phyloP scores from a whole-genome alignment of 1,140 invertebrate species.

The Cotesia glomerata region DNA sequence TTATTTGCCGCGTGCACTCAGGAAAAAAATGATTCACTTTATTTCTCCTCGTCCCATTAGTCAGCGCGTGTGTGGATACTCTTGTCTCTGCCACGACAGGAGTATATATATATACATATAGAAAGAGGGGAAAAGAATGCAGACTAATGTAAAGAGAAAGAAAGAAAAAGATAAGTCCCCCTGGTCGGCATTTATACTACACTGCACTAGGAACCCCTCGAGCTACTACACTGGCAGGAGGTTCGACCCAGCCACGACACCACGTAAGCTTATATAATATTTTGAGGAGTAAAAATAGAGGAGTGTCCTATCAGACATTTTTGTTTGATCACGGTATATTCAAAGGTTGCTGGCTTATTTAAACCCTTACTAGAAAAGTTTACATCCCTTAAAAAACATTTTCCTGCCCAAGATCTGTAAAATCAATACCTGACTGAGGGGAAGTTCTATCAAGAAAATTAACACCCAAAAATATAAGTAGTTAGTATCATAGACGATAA shows the following conservation, averaged over 20 bases:
- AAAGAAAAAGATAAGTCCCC: slow-evolving; percentile 28
- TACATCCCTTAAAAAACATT: too few species aligned
- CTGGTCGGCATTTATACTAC: slow-evolving; percentile 36
- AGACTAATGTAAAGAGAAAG: slow-evolving; percentile 8
- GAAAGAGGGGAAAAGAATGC: slow-evolving; percentile 17
- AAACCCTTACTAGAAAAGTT: too few species aligned
- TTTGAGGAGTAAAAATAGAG: slow-evolving; percentile 30
- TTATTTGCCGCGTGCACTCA: neutral
- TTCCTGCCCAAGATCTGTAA: too few species aligned
- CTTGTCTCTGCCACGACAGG: neutral
- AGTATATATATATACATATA: neutral
- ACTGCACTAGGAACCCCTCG: slow-evolving; percentile 25
- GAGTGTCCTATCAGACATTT: slow-evolving; percentile 34
- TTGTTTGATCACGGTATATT: slow-evolving; percentile 19
- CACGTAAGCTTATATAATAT: slow-evolving; percentile 39
- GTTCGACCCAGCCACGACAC: neutral
- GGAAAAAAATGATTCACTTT: slow-evolving; percentile 37
- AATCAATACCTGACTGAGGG: too few species aligned
- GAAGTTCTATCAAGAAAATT: too few species aligned
- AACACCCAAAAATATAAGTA: too few species aligned
- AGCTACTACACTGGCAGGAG: neutral
- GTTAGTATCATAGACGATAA: too few species aligned
- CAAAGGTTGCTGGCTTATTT: neutral
- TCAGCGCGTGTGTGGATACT: slow-evolving; percentile 3
- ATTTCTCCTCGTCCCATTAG: slow-evolving; percentile 32